Conservation (phyloP, 1,140 invertebrate species). For the Leptopilina boulardi region DNA sequence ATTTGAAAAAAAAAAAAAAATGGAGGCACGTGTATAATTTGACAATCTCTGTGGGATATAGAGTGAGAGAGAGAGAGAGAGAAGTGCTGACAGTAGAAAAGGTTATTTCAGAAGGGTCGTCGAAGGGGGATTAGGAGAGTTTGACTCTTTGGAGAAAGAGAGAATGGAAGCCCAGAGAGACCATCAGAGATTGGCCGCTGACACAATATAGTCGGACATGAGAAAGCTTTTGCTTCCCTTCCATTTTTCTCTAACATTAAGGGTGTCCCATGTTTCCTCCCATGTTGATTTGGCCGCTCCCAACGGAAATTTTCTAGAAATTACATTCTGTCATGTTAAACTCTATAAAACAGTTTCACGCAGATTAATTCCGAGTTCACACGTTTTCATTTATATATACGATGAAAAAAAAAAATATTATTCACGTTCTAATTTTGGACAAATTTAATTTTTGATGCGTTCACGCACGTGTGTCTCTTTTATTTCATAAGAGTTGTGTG, state of each 20-base stretch:
- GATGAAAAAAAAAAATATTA: no score
- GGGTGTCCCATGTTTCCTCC: constrained; percentile 39
- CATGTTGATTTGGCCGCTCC: constrained; percentile 36
- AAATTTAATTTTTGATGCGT: no score
- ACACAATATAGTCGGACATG: constrained; percentile 64
- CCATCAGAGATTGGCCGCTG: constrained; percentile 60
- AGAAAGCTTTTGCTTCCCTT: constrained; percentile 70
- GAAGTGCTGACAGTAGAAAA: constrained; percentile 31
- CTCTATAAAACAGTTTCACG: constrained; percentile 19
- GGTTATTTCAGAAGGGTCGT: constrained; percentile 25
- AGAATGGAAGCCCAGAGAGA: constrained; percentile 27
- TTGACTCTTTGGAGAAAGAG: background rate
- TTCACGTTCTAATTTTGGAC: no score
- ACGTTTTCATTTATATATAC: constrained; percentile 1
- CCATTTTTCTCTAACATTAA: constrained; percentile 47
- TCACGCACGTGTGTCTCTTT: no score
- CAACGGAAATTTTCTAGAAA: constrained; percentile 34
- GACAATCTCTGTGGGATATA: background rate
- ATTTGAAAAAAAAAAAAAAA: constrained; percentile 2
- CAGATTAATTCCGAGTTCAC: background rate
- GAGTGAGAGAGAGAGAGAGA: background rate
- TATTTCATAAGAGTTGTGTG: no score
- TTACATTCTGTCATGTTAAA: constrained; percentile 8
- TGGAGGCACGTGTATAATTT: constrained; percentile 32
- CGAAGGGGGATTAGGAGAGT: background rate